phyloP scores from a whole-genome alignment of 2,888 invertebrate species.

The Neria commutata region DNA sequence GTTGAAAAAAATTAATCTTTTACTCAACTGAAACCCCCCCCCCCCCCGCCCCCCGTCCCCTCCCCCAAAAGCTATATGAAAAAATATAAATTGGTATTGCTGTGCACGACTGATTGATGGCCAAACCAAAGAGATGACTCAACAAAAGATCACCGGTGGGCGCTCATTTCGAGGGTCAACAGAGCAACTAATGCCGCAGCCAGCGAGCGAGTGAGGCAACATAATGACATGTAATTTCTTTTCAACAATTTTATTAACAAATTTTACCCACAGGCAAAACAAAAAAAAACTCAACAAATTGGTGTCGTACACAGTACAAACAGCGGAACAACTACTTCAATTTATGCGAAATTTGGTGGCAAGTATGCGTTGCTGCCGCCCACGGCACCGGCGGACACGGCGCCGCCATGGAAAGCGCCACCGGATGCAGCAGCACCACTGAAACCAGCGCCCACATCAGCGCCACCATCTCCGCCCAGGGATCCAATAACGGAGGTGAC shows the following conservation, averaged over 20 bases:
- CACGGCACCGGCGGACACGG: constrained; percentile 14
- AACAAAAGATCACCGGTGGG: not conserved
- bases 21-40: no score
- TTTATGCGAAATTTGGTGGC: constrained; percentile 53
- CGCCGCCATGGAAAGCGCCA: constrained; percentile 10
- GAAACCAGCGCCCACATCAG: constrained; percentile 28
- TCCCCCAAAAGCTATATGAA: no score
- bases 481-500: constrained; percentile 60
- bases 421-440: constrained; percentile 23
- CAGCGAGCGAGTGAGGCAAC: not conserved
- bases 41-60: no score
- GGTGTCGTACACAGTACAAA: not conserved
- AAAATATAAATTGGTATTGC: no score
- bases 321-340: constrained; percentile 19
- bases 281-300: not conserved
- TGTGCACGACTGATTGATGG: not conserved
- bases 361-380: constrained; percentile 50
- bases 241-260: not conserved
- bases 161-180: not conserved
- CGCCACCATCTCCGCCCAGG: constrained; percentile 40
- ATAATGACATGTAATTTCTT: not conserved
- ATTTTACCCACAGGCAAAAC: no score
- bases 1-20: no score
- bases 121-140: not conserved
- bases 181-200: not conserved